Evolutionary conservation across 35 echinoderm and acorn worm genomes (phyloP).

Genomic region (Ophioderma brevispina): DNA sequence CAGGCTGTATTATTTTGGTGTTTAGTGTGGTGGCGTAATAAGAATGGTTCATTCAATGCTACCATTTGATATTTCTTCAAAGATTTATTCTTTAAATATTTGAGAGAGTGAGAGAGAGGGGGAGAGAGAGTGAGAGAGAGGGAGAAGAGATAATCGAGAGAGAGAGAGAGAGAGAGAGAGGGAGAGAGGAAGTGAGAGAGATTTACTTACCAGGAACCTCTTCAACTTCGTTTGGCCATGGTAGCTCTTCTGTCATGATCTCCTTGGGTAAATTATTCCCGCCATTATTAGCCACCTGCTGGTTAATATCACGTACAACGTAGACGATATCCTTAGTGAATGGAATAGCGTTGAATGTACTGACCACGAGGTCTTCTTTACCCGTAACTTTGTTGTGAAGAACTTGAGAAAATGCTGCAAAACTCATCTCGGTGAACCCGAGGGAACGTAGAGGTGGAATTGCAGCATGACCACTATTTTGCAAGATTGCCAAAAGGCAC

Average conservation of each 20-base stretch:
- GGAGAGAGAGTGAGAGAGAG: not conserved
- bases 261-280: slow-evolving; percentile 29
- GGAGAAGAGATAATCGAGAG: not conserved
- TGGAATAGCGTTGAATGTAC: slow-evolving; percentile 65
- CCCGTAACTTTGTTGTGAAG: slow-evolving; percentile 27
- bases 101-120: not conserved
- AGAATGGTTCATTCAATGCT: too few species aligned
- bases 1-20: too few species aligned
- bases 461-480: not conserved
- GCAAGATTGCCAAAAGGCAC: not conserved
- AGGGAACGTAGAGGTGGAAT: slow-evolving; percentile 18
- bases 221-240: slow-evolving; percentile 84
- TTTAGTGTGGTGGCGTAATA: too few species aligned
- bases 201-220: slow-evolving; percentile 77
- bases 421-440: slow-evolving; percentile 30
- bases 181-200: too few species aligned
- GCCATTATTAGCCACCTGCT: not conserved
- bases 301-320: slow-evolving; percentile 70
- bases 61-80: too few species aligned
- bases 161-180: not conserved
- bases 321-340: slow-evolving; percentile 39
- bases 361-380: slow-evolving; percentile 54
- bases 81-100: too few species aligned
- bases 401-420: slow-evolving; percentile 55
- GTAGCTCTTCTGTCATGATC: slow-evolving; percentile 25